phyloP scores from a whole-genome alignment of 2,888 invertebrate genomes.

The Globia sparganii region DNA sequence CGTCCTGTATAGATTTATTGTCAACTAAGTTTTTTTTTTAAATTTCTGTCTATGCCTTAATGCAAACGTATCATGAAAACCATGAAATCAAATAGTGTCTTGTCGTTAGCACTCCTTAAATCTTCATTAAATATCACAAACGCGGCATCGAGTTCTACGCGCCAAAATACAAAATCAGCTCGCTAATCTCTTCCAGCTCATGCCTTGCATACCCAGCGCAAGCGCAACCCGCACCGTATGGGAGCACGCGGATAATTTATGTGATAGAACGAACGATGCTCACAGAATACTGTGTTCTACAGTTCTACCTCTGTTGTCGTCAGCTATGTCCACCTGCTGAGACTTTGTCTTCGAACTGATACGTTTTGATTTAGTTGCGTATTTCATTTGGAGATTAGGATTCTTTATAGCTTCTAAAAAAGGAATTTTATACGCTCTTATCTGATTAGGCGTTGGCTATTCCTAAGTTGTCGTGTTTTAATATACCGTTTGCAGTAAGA shows the following conservation, averaged over 20 bases:
- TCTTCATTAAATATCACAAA: background rate
- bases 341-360: slow-evolving; percentile 68
- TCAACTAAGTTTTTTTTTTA: background rate
- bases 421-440: slow-evolving; percentile 44
- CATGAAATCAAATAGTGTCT: background rate
- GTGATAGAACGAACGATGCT: slow-evolving; percentile 73
- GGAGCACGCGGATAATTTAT: slow-evolving; percentile 80
- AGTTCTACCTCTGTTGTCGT: slow-evolving; percentile 74
- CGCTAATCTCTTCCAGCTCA: slow-evolving; percentile 54
- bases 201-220: slow-evolving; percentile 35
- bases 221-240: slow-evolving; percentile 72
- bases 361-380: slow-evolving; percentile 65
- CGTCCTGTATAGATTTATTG: background rate
- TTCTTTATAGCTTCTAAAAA: slow-evolving; percentile 57
- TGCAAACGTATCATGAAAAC: background rate
- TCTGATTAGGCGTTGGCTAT: slow-evolving; percentile 44
- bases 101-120: background rate
- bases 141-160: background rate
- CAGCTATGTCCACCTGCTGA: slow-evolving; percentile 73
- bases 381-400: slow-evolving; percentile 61
- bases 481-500: slow-evolving; percentile 37
- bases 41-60: background rate
- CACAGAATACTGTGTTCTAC: slow-evolving; percentile 75
- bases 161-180: background rate
- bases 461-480: slow-evolving; percentile 41